Conservation (phyloP, 2,113 vertebrate species). For the Heloderma charlesbogerti region DNA sequence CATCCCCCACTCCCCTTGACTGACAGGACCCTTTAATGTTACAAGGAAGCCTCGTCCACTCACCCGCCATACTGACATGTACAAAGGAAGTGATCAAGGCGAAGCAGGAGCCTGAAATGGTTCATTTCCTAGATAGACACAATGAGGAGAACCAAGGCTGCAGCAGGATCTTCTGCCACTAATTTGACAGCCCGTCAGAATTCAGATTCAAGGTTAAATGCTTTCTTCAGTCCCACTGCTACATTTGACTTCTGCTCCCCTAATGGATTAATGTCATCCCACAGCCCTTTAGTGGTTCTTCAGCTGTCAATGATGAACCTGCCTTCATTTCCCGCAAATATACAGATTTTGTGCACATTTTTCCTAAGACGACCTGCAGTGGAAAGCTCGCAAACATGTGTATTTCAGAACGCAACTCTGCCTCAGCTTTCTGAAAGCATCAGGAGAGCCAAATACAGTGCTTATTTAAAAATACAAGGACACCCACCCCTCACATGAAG, state of each 20-base stretch:
- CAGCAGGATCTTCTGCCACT: background rate
- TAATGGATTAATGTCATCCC: background rate
- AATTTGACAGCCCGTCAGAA: background rate
- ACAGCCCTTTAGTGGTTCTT: background rate
- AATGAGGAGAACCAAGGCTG: background rate
- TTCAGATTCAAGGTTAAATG: background rate
- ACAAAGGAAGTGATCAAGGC: background rate
- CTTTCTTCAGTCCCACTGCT: background rate
- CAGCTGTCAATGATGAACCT: background rate
- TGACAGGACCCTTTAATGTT: conserved; percentile 22
- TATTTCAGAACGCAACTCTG: no score
- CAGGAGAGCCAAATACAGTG: no score
- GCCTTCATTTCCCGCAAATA: background rate
- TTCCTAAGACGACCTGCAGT: background rate
- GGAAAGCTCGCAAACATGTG: no score
- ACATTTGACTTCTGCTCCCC: background rate
- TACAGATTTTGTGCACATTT: background rate
- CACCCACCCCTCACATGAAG: no score
- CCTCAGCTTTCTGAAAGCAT: no score
- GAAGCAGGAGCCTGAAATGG: background rate
- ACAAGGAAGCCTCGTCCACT: accelerated
- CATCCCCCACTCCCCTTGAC: background rate
- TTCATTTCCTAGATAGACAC: background rate
- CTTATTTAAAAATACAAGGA: no score
- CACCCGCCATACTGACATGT: background rate